These are phyloP conservation scores for Vanessa tameamea DNA, from an alignment of 1,140 invertebrate genomes.

Conservation along the genomic window DNA sequence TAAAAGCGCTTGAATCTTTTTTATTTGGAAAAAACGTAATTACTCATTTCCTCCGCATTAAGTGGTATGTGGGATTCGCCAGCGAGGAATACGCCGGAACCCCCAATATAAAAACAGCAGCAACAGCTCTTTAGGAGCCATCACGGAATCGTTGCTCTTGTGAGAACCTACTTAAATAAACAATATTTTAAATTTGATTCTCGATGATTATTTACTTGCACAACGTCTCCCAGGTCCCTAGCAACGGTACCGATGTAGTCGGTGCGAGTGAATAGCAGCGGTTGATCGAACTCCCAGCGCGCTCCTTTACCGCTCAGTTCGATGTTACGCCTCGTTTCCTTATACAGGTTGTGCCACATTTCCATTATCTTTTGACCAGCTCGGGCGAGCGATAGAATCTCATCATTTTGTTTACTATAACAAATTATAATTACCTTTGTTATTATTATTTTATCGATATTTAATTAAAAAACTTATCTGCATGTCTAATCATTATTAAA, in stretches of 20 bases:
- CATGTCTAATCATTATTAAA: no score
- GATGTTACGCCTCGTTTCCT: constrained; percentile 88
- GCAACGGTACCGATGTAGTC: constrained; percentile 92
- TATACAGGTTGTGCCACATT: constrained; percentile 88
- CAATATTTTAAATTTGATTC: neutral
- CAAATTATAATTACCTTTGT: neutral
- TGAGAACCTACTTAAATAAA: no score
- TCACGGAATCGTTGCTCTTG: no score
- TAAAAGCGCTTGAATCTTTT: neutral
- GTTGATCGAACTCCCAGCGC: constrained; percentile 95
- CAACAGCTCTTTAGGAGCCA: no score
- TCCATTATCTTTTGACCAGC: constrained; percentile 86
- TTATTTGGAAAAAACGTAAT: no score
- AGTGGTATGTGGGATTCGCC: no score
- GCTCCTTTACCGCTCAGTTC: constrained; percentile 90
- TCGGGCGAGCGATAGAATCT: constrained; percentile 80
- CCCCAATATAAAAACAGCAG: no score
- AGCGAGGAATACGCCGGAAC: no score
- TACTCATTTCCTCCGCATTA: no score
- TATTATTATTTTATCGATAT: no score
- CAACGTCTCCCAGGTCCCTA: constrained; percentile 87
- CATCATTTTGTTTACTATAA: constrained; percentile 80
- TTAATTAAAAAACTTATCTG: no score
- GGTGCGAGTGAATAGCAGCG: constrained; percentile 88
- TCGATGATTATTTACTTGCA: constrained; percentile 79